Evolutionary conservation across 2,888 invertebrate genomes (phyloP).

Genomic region (Hypolimnas misippus): DNA sequence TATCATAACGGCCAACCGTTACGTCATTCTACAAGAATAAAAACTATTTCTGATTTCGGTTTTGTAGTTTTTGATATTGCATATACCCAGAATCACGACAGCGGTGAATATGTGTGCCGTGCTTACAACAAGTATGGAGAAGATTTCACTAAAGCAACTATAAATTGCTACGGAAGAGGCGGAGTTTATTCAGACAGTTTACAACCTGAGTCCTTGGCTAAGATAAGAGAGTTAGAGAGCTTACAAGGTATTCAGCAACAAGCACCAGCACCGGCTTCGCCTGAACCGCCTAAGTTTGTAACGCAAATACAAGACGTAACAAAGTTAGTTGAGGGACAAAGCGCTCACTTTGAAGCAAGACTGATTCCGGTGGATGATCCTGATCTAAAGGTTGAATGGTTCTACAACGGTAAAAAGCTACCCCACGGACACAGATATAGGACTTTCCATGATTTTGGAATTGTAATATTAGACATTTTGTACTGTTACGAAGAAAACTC

Average conservation of each 20-base stretch:
- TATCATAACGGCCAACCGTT: conserved; percentile 96
- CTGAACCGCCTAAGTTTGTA: conserved; percentile 94
- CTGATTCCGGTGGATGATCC: conserved; percentile 97
- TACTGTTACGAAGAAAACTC: conserved; percentile 99
- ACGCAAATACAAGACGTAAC: conserved; percentile 94
- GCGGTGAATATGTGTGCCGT: conserved; percentile 96
- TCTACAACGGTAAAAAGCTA: conserved; percentile 95
- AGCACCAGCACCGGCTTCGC: conserved; percentile 86
- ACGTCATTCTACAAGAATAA: conserved; percentile 94
- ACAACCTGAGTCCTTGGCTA: conserved; percentile 95
- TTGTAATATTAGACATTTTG: conserved; percentile 96
- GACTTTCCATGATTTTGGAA: conserved; percentile 98
- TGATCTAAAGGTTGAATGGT: conserved; percentile 97
- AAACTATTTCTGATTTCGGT: conserved; percentile 97
- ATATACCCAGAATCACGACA: conserved; percentile 96
- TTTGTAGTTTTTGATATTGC: conserved; percentile 97
- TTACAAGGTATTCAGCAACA: conserved; percentile 87
- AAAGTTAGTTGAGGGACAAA: conserved; percentile 96
- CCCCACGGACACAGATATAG: conserved; percentile 98
- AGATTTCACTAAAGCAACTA: conserved; percentile 93
- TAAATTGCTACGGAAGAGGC: conserved; percentile 92
- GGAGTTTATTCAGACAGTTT: conserved; percentile 95
- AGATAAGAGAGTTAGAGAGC: conserved; percentile 93
- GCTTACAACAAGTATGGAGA: conserved; percentile 96
- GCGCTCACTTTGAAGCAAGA: conserved; percentile 96